A percentile compares a stretch with the other conserved stretches of the same genome.
Evolutionary conservation across 2,113 vertebrate genomes (phyloP).

Genomic region (Tragulus kanchil): DNA sequence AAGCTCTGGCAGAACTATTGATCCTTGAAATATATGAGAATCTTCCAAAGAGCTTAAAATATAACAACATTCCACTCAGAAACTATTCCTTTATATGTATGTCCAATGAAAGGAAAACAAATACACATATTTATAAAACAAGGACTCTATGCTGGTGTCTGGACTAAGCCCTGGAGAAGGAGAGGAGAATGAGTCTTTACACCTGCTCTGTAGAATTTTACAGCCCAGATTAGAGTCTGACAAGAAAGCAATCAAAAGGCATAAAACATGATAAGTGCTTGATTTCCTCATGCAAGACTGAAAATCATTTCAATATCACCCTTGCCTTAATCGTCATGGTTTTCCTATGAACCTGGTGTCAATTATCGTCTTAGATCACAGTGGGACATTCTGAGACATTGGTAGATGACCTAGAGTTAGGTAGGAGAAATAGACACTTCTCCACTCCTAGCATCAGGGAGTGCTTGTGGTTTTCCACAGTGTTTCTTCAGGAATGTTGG

Average conservation of each 20-base stretch:
- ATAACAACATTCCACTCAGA: background rate
- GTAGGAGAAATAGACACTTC: background rate
- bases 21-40: background rate
- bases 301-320: background rate
- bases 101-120: background rate
- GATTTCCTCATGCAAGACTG: background rate
- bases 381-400: background rate
- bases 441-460: accelerated
- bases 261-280: accelerated
- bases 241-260: background rate
- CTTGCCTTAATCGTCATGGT: background rate
- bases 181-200: accelerated
- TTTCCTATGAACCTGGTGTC: background rate
- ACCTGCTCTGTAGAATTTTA: background rate
- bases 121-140: background rate
- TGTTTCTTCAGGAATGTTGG: accelerated
- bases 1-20: background rate
- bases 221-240: background rate
- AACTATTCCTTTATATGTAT: background rate
- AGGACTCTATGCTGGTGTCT: background rate
- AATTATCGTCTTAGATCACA: background rate
- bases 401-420: background rate
- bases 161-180: background rate
- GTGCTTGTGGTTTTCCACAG: background rate
- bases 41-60: background rate